Evolutionary conservation across 2,888 invertebrate species (phyloP).

Genomic region (Ophion ellenae): DNA sequence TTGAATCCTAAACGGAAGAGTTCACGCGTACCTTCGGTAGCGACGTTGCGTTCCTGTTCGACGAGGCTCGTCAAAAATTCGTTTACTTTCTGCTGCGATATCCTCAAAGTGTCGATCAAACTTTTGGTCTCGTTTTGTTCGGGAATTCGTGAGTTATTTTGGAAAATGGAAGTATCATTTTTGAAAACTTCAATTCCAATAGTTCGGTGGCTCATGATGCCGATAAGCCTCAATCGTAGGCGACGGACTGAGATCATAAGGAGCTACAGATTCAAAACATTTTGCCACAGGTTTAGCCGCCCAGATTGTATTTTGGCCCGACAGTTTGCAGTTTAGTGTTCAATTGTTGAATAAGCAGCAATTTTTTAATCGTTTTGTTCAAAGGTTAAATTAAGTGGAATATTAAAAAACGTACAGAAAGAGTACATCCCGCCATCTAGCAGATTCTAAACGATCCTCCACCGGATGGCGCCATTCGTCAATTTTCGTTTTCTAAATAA

Average conservation of each 20-base stretch:
- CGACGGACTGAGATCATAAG: not conserved
- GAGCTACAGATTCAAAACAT: not conserved
- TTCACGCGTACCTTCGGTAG: constrained; percentile 59
- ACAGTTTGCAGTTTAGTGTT: not conserved
- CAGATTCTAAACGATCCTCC: not conserved
- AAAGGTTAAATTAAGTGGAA: not conserved
- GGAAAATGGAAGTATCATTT: constrained; percentile 55
- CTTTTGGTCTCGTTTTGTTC: constrained; percentile 63
- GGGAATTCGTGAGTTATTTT: constrained; percentile 38
- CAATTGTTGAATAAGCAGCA: not conserved
- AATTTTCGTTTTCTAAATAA: not conserved
- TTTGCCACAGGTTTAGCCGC: not conserved
- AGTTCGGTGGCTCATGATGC: constrained; percentile 43
- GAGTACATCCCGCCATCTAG: not conserved
- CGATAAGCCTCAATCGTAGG: not conserved
- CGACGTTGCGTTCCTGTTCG: constrained; percentile 53
- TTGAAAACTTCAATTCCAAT: constrained; percentile 56
- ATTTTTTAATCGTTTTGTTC: not conserved
- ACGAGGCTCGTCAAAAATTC: constrained; percentile 77
- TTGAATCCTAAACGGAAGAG: constrained; percentile 14
- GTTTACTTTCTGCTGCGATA: constrained; percentile 75
- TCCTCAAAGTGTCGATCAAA: constrained; percentile 72
- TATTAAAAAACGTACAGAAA: constrained; percentile 7
- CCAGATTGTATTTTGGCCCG: not conserved
- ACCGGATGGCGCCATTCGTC: not conserved